Evolutionary conservation across 2,888 invertebrate genomes (phyloP).

Genomic region (Acronicta alni): DNA sequence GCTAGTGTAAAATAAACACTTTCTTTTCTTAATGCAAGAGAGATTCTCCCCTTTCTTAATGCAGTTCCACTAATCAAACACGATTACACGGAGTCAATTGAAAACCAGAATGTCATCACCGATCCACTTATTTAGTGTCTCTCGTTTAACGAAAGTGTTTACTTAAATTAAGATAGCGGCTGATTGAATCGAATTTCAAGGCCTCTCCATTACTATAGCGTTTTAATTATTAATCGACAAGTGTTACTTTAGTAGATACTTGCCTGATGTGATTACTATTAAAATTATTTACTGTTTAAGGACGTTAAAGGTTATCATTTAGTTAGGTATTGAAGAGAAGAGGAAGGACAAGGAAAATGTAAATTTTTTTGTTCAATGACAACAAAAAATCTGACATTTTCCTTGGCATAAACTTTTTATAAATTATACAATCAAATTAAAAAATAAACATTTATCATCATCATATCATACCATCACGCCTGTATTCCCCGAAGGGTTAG

Average conservation of each 20-base stretch:
- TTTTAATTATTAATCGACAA: constrained; percentile 62
- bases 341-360: too few species aligned
- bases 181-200: constrained; percentile 66
- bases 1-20: too few species aligned
- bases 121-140: constrained; percentile 76
- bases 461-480: too few species aligned
- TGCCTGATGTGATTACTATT: constrained; percentile 28
- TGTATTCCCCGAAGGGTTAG: too few species aligned
- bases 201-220: constrained; percentile 55
- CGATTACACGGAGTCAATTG: constrained; percentile 74
- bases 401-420: too few species aligned
- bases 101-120: constrained; percentile 70
- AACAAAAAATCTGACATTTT: too few species aligned
- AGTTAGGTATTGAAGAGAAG: too few species aligned
- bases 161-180: constrained; percentile 80
- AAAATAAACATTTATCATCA: too few species aligned
- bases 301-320: too few species aligned
- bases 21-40: too few species aligned
- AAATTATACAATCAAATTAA: too few species aligned
- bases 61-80: constrained; percentile 67
- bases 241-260: constrained; percentile 22
- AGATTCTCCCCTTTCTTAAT: constrained; percentile 51
- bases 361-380: too few species aligned
- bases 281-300: not conserved
- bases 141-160: constrained; percentile 82